Evolutionary conservation across 2,113 vertebrate species (phyloP).

Genomic region (Oplegnathus fasciatus): DNA sequence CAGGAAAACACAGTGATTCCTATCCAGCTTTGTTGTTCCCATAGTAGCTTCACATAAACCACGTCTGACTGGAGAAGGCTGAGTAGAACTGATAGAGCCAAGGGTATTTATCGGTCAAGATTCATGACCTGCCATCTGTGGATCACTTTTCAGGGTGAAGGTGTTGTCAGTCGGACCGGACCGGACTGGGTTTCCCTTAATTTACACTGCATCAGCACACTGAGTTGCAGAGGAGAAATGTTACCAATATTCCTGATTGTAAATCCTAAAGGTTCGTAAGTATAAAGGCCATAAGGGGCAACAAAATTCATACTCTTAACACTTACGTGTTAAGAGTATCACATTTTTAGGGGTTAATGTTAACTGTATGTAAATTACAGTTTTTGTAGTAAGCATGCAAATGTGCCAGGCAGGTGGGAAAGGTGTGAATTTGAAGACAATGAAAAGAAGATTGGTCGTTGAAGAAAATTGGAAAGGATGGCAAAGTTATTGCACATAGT

Average conservation of each 20-base stretch:
- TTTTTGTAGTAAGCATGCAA: not conserved
- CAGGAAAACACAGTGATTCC: slow-evolving; percentile 41
- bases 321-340: not conserved
- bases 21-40: slow-evolving; percentile 53
- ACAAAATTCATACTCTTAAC: not conserved
- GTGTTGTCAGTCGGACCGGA: slow-evolving; percentile 40
- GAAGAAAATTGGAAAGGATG: slow-evolving; percentile 30
- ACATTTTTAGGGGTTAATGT: not conserved
- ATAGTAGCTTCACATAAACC: slow-evolving; percentile 60
- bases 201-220: slow-evolving; percentile 44
- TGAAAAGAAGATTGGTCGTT: not conserved
- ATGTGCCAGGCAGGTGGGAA: too few relatives aligned
- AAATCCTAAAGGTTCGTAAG: slow-evolving; percentile 34
- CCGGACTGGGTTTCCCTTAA: slow-evolving; percentile 27
- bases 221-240: slow-evolving; percentile 53
- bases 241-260: slow-evolving; percentile 54
- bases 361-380: not conserved
- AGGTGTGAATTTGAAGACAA: not conserved
- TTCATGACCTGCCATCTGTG: slow-evolving; percentile 68
- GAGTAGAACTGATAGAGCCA: slow-evolving; percentile 57
- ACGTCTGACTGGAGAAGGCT: slow-evolving; percentile 57
- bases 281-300: not conserved
- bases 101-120: slow-evolving; percentile 67
- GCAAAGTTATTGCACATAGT: slow-evolving; percentile 43
- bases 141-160: slow-evolving; percentile 72